phyloP scores from a whole-genome alignment of 2,888 invertebrate species.

The Platypus cylindrus region DNA sequence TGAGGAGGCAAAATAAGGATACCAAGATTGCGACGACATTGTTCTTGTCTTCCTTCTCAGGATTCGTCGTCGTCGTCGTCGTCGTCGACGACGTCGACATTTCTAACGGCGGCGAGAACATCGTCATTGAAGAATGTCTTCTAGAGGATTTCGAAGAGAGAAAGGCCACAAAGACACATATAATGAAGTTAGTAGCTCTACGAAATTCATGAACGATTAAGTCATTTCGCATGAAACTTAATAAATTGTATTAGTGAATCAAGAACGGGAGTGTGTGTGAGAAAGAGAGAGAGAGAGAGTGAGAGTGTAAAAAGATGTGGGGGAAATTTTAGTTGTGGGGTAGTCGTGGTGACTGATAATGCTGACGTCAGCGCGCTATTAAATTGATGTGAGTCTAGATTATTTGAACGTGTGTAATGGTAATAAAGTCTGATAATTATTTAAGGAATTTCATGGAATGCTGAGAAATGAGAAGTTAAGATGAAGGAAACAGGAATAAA shows the following conservation, averaged over 20 bases:
- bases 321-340: background rate
- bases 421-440: no score
- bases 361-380: no score
- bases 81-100: background rate
- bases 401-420: no score
- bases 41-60: no score
- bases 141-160: constrained; percentile 7
- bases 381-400: no score
- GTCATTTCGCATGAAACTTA: constrained; percentile 13
- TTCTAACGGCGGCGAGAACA: no score
- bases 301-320: background rate
- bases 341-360: background rate
- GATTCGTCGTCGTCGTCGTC: background rate
- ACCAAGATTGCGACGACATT: background rate
- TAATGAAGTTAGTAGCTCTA: constrained; percentile 11
- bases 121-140: constrained; percentile 10
- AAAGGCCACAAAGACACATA: constrained; percentile 8
- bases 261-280: constrained; percentile 2
- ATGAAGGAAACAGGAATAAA: no score
- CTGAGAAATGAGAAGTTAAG: no score
- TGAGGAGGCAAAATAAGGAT: no score
- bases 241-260: constrained; percentile 13
- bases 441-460: no score
- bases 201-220: constrained; percentile 15
- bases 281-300: background rate